Base-by-base conservation (phyloP, 2,113 vertebrate species). In the Calyptomena viridis region DNA sequence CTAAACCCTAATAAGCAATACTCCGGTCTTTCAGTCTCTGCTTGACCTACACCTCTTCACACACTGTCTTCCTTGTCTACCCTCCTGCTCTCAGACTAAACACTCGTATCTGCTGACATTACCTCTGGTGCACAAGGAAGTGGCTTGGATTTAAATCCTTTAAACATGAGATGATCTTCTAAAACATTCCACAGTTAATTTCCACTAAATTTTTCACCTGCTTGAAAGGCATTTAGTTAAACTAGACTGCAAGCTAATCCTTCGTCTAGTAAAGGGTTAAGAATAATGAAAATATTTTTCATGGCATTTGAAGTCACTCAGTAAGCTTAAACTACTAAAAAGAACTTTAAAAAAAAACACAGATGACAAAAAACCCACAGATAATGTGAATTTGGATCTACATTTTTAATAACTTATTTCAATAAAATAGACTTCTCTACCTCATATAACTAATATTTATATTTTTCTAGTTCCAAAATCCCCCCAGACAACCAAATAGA, bases 1-100 rank as follows among this genome's bases (percentile, higher is more conserved):
- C 37, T 42, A 75, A 55, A 69, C 24, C 21, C 71, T 49, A 22
- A 19, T 12, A 50, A 85, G 46, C 9, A 56, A 12, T 18, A 55
- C 8, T 52, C 8, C 49, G 53, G 14, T 71, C 6, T 75, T 85
- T 52, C 59, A 72, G 35, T 10, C 30, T 28, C 58, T 28, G 27
- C 20, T 82, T 22, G 1, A 52, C 30, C 64, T 44, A 58, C 14
- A 39, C 6, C 18, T 76, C 44, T 62, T 63, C 59, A 56, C 23
- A 91, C 47, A 91, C 75, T 12, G 15, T 39, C 24, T 85, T 78
- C 33, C 27, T 66, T 95, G 75, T 84, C 53, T 16, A 19, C n/a
- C 15, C 23, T 89, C 58, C 78, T 93, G 37, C 55, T 71, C 40
- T 81, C 83, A 94, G 71, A 91, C 49, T 86, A 91, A 91, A 75